Evolutionary conservation across 2,113 vertebrate genomes (phyloP).

Genomic region (Emydura subglobosa): DNA sequence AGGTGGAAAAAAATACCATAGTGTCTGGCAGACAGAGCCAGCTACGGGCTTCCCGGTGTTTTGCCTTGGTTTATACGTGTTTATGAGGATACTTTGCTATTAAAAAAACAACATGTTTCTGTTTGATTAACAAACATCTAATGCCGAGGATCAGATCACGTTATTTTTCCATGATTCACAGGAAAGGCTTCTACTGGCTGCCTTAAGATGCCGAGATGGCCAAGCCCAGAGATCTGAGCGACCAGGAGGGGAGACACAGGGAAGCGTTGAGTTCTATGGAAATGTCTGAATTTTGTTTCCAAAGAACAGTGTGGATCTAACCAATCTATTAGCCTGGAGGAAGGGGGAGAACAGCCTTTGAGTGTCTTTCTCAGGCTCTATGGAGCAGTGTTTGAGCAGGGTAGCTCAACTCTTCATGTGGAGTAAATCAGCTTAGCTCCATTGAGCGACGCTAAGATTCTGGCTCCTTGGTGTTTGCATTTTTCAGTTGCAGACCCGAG

Average conservation of each 20-base stretch:
- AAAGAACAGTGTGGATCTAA: constrained; percentile 7
- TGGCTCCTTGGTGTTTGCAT: background rate
- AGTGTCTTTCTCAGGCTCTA: background rate
- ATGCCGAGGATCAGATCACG: background rate
- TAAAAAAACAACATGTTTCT: background rate
- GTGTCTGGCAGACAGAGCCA: background rate
- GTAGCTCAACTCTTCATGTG: background rate
- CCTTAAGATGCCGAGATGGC: constrained; percentile 4
- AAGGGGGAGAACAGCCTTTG: background rate
- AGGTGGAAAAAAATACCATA: background rate
- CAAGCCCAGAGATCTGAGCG: background rate
- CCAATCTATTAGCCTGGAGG: background rate
- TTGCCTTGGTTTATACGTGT: background rate
- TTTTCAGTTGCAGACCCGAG: background rate
- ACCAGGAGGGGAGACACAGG: constrained; percentile 3
- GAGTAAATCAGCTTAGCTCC: background rate
- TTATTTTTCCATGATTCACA: background rate
- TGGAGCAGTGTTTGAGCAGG: background rate
- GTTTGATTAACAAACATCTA: constrained; percentile 41
- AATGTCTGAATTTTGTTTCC: constrained; percentile 26
- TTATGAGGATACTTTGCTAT: constrained; percentile 36
- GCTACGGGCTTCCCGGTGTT: background rate
- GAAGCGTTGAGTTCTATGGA: constrained; percentile 7
- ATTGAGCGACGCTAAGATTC: background rate
- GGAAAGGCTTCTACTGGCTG: background rate